Evolutionary conservation across 2,888 invertebrate genomes (phyloP), one percentile per base, ranked within the genome.

Genomic region (Brachycybe producta): DNA sequence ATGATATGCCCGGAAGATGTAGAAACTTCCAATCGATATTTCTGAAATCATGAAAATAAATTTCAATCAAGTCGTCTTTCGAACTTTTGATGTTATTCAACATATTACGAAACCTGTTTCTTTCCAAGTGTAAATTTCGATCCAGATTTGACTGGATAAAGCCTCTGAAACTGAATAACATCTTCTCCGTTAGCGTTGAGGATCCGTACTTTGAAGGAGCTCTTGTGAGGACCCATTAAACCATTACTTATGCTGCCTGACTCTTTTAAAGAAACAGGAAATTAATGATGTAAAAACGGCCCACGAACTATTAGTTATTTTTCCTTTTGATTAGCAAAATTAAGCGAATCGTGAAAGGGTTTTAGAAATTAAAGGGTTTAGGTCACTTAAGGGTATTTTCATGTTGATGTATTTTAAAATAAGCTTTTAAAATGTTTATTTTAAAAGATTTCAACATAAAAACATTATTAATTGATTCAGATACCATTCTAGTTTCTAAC

Each of bases 1-100:
- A 49, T 49, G 11, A 49, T 42, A 21, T 49, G 49, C 13, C 49
- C 49, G 7, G 39, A 26, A n/a, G 49, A 42, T 42, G 49, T 42
- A 5, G 49, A 28, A 27, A 49, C 49, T 19, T 49, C 49, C 34
- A 49, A 49, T 21, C 49, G 41, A 34, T 49, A 49, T 49, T 49
- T 49, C 49, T 49, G 27, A 19, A 11, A 19, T 5, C 5, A 30
- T 19, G 11, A 32, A 5, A 13, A 19, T 5, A 34, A 8, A 42
- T 27, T 11, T n/a, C 15, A 3, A 42, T 5, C 2, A 23, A 34
- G 19, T 26, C 24, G 23, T 32, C 15, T 13, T 3, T 15, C 11
- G 5, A 34, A 13, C 15, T 30, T 30, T 13, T 30, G 13, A 30
- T 30, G 13, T 30, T 30, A 19, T 38, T 38, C 15, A 41, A 11